Evolutionary conservation across 92 coral and sea anemone species (phyloP).

Genomic region (Palythoa caribaeorum): DNA sequence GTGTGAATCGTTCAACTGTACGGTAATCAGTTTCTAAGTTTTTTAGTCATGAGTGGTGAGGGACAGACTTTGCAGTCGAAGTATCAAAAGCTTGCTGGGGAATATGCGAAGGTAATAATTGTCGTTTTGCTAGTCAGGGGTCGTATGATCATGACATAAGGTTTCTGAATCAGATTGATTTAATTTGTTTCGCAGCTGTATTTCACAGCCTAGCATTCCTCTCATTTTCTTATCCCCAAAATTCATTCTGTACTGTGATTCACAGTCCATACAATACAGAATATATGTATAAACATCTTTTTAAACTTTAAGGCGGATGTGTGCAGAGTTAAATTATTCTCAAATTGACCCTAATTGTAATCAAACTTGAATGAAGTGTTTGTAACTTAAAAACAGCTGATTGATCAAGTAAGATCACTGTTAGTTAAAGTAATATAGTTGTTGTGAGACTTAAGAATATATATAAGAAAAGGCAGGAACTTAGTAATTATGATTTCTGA

Average conservation of each 20-base stretch:
- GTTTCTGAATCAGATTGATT: neutral
- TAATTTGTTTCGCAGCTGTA: neutral
- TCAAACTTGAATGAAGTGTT: too few relatives aligned
- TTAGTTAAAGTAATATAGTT: too few relatives aligned
- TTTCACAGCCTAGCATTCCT: neutral
- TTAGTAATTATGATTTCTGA: too few relatives aligned
- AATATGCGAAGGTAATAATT: conserved; percentile 31
- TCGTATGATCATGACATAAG: neutral
- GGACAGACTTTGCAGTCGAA: conserved; percentile 47
- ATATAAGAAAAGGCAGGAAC: too few relatives aligned
- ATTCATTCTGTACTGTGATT: neutral
- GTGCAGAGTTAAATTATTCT: too few relatives aligned
- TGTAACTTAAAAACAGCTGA: too few relatives aligned
- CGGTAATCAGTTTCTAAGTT: neutral
- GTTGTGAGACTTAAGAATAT: too few relatives aligned
- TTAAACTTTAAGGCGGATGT: neutral
- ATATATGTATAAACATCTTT: neutral
- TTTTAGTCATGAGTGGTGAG: conserved; percentile 34
- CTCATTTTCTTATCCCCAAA: neutral
- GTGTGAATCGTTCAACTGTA: neutral
- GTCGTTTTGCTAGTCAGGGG: too few relatives aligned
- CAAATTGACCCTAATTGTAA: too few relatives aligned
- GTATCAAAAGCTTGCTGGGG: conserved; percentile 48
- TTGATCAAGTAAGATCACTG: too few relatives aligned
- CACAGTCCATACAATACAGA: neutral